Evolutionary conservation across 2,797 vertebrate species (phyloP).

Genomic region (Carcharodon carcharias): DNA sequence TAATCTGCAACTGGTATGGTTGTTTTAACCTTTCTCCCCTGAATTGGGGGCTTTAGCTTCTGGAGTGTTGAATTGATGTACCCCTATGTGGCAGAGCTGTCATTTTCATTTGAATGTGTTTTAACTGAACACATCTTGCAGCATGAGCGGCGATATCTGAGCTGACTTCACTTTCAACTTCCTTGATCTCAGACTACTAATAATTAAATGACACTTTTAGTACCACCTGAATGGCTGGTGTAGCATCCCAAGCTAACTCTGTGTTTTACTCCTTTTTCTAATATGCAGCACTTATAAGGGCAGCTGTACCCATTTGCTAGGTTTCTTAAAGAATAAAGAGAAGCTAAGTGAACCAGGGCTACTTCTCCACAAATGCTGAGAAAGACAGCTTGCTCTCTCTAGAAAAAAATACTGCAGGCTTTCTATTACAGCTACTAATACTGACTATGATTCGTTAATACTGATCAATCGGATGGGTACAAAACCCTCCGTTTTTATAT

Average conservation of each 20-base stretch:
- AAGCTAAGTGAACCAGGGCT: background rate
- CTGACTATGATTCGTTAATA: background rate
- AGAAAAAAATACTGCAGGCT: background rate
- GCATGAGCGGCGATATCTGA: background rate
- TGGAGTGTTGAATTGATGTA: background rate
- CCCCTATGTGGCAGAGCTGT: background rate
- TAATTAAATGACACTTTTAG: background rate
- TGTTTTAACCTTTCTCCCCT: background rate
- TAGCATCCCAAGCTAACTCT: background rate
- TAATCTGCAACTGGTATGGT: background rate
- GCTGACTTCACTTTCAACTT: background rate
- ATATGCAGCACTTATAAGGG: background rate
- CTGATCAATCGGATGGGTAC: background rate
- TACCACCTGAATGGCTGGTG: background rate
- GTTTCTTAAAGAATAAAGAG: background rate
- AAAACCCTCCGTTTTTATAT: background rate
- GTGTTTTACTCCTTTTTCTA: background rate
- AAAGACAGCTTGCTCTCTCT: background rate
- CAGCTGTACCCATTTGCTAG: background rate
- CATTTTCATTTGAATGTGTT: background rate
- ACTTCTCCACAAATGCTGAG: background rate
- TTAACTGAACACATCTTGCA: background rate
- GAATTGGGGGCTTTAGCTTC: background rate
- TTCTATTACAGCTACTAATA: background rate
- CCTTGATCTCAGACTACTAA: background rate